Evolutionary conservation across 53 echinoderm and acorn worm genomes (phyloP).

Genomic region (Hippasteria phrygiana): DNA sequence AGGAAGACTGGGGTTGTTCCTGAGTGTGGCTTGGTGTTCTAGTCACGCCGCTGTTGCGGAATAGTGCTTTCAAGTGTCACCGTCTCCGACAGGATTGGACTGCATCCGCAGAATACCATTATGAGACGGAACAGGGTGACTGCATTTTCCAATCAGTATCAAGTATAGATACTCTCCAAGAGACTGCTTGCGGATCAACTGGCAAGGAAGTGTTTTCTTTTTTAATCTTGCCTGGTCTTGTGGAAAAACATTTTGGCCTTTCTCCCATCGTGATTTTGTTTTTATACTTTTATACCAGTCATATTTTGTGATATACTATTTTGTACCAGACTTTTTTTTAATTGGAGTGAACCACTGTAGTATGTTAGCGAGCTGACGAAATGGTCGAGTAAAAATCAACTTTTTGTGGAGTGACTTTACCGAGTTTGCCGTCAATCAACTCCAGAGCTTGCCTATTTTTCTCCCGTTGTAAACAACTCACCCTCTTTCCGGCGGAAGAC

Average conservation of each 20-base stretch:
- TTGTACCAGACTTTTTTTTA: slow-evolving; percentile 10
- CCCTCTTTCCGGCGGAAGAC: not conserved
- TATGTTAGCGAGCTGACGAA: not conserved
- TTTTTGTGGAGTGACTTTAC: too few relatives aligned
- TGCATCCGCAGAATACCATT: not conserved
- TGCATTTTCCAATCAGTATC: not conserved
- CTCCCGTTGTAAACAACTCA: too few relatives aligned
- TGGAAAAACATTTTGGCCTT: not conserved
- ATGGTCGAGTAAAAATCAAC: not conserved
- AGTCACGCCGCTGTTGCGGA: not conserved
- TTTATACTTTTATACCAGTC: slow-evolving; percentile 47
- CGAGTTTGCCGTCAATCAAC: too few relatives aligned
- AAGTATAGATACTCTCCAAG: not conserved
- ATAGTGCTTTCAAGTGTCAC: not conserved
- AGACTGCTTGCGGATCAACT: not conserved
- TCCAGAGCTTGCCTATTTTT: too few relatives aligned
- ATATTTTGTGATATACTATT: slow-evolving; percentile 10
- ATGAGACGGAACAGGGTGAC: not conserved
- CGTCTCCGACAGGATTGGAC: not conserved
- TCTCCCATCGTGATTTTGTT: slow-evolving; percentile 15
- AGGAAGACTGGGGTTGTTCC: too few relatives aligned
- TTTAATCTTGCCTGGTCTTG: not conserved
- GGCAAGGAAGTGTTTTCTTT: not conserved
- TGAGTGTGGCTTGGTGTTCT: not conserved
- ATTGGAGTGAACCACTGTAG: not conserved